phyloP scores from a whole-genome alignment of 2,888 invertebrate genomes.

The Anthrax anthrax region DNA sequence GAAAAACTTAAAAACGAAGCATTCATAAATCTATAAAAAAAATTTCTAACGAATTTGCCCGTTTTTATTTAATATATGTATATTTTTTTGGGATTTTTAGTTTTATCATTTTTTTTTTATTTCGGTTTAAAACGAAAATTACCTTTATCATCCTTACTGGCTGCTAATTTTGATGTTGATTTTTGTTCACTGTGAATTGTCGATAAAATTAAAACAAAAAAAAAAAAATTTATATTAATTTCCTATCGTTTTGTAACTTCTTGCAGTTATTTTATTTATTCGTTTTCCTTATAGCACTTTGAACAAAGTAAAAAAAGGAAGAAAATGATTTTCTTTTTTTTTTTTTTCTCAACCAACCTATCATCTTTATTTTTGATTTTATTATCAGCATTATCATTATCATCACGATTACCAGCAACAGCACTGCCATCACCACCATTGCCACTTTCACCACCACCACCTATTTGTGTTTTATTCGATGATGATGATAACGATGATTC shows the following conservation, averaged over 20 bases:
- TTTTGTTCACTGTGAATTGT: conserved; percentile 21
- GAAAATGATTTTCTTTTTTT: no score
- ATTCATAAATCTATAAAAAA: neutral
- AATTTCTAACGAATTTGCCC: neutral
- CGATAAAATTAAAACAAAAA: conserved; percentile 13
- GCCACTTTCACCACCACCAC: conserved; percentile 20
- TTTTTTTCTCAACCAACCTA: conserved; percentile 37
- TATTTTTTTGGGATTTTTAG: neutral
- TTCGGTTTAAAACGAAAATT: conserved; percentile 18
- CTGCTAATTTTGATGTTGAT: conserved; percentile 11
- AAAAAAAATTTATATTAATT: no score
- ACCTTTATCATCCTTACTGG: conserved; percentile 33
- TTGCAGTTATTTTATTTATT: no score
- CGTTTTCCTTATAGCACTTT: no score
- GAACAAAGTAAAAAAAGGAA: no score
- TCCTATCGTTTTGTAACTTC: no score
- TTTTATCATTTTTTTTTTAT: conserved; percentile 1
- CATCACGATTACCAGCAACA: neutral
- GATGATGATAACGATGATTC: conserved; percentile 11
- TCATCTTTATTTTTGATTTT: conserved; percentile 43
- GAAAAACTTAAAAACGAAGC: neutral
- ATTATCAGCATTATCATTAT: conserved; percentile 33
- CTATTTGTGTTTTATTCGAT: conserved; percentile 11
- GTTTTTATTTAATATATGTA: conserved; percentile 2
- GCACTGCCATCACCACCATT: conserved; percentile 20